Percentiles rank a stretch among this genome's conserved stretches.
phyloP scores from a whole-genome alignment of 2,888 invertebrate species.

The Cheilosia grossa region DNA sequence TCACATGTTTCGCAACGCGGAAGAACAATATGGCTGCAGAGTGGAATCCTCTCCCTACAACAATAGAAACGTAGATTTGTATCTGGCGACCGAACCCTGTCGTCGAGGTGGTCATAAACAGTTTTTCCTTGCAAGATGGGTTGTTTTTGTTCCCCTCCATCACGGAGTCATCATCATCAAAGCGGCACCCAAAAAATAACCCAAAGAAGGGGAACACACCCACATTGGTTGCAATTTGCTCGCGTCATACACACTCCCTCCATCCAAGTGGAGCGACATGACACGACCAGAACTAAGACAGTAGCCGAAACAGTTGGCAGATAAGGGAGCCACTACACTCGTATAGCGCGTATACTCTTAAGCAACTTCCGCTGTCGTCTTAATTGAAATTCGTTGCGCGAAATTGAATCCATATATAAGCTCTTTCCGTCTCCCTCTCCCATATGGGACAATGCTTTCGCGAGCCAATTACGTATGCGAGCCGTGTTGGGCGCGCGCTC shows the following conservation, averaged over 20 bases:
- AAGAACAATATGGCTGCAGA: conserved; percentile 41
- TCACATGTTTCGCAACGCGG: conserved; percentile 72
- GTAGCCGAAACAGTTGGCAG: conserved; percentile 39
- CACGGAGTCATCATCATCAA: conserved; percentile 52
- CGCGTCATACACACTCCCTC: conserved; percentile 33
- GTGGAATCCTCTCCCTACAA: conserved; percentile 55
- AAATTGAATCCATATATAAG: conserved; percentile 61
- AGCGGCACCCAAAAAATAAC: conserved; percentile 71
- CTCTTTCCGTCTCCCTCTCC: conserved; percentile 30
- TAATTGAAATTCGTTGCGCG: conserved; percentile 73
- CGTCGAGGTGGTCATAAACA: conserved; percentile 66
- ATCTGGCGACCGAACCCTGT: conserved; percentile 64
- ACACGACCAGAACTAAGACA: conserved; percentile 31
- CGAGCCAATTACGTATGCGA: conserved; percentile 64
- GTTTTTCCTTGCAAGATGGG: conserved; percentile 48
- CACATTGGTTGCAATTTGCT: conserved; percentile 44
- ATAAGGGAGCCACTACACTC: conserved; percentile 36
- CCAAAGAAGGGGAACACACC: conserved; percentile 66
- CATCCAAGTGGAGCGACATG: conserved; percentile 16
- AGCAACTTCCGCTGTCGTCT: conserved; percentile 68
- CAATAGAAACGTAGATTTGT: conserved; percentile 64
- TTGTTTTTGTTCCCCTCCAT: conserved; percentile 1
- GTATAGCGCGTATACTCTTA: conserved; percentile 16
- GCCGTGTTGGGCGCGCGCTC: conserved; percentile 29
- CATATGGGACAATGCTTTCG: conserved; percentile 63